These are phyloP conservation scores for Sebastes trivittatus DNA, from an alignment of 2,797 vertebrate species.

Conservation along the genomic window DNA sequence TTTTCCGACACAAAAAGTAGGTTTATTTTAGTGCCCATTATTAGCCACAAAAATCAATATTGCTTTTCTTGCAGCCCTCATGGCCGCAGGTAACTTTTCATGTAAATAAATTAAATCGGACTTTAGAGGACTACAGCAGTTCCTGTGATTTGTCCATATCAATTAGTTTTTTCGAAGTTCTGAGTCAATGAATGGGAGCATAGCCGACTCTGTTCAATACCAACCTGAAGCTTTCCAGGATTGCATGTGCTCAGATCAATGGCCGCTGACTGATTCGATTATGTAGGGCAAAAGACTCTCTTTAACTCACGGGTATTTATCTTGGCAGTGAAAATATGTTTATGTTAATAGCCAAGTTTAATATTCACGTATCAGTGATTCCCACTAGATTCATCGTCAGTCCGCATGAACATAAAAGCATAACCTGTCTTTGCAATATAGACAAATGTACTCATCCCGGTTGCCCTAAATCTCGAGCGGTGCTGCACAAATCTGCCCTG, in stretches of 20 bases:
- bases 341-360: conserved; percentile 19
- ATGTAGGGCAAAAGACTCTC: conserved; percentile 13
- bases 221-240: conserved; percentile 30
- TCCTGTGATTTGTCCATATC: conserved; percentile 28
- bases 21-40: conserved; percentile 28
- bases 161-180: conserved; percentile 41
- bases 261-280: conserved; percentile 34
- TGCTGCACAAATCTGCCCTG: conserved; percentile 47
- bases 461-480: conserved; percentile 49
- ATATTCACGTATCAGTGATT: conserved; percentile 19
- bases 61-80: not conserved
- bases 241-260: conserved; percentile 39
- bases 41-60: conserved; percentile 24
- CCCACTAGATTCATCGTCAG: not conserved
- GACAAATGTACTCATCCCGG: conserved; percentile 43
- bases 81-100: not conserved
- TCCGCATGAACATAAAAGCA: conserved; percentile 20
- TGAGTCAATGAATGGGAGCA: conserved; percentile 33
- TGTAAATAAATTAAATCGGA: conserved; percentile 33
- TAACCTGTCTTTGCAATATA: conserved; percentile 37
- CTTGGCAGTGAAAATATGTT: conserved; percentile 24
- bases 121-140: conserved; percentile 12
- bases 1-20: conserved; percentile 8
- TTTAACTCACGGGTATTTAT: conserved; percentile 30
- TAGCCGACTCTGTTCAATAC: conserved; percentile 28